Evolutionary conservation across 2,888 invertebrate genomes (phyloP), one percentile per base, ranked within the genome.

Genomic region (Parnassius mnemosyne): DNA sequence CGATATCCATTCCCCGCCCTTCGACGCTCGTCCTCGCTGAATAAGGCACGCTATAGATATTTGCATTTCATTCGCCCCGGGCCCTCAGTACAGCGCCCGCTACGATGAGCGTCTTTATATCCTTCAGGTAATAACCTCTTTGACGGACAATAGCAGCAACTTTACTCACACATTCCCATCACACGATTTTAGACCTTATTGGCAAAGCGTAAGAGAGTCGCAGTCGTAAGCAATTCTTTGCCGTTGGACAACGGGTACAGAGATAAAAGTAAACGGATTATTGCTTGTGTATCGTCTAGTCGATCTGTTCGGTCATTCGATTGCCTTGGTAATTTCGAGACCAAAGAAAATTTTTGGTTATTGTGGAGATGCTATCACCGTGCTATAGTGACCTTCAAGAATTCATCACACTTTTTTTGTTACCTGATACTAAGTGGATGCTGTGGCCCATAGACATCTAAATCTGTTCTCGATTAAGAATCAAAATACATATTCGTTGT

Each of bases 191-290:
- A 12, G 64, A 68, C 74, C 66, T 59, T 83, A 77, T 63, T 0
- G 0, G 1, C 2, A 42, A 3, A 5, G 0, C 0, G 9, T 66
- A 73, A 78, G 66, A 67, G 62, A 20, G 65, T 44, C 9, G 57
- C 12, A 42, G 0, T 10, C 13, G 62, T 46, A 63, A 9, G 12
- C 10, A 9, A 34, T 69, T 69, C 58, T 68, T 83, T 78, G 84
- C 74, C 65, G 65, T 72, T 73, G 70, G 74, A 68, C 79, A 80
- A 84, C 83, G 85, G 57, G 85, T 83, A 82, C 81, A 80, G 72
- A 87, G 83, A 89, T 89, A 89, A 87, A 89, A 89, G 86, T 85
- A 88, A 89, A 89, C 83, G 88, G 89, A 89, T 89, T 89, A 89
- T 88, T 83, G 88, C 78, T 79, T 75, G 83, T 77, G 80, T 87